Evolutionary conservation across 1,140 invertebrate genomes (phyloP).

Genomic region (Penaeus chinensis): DNA sequence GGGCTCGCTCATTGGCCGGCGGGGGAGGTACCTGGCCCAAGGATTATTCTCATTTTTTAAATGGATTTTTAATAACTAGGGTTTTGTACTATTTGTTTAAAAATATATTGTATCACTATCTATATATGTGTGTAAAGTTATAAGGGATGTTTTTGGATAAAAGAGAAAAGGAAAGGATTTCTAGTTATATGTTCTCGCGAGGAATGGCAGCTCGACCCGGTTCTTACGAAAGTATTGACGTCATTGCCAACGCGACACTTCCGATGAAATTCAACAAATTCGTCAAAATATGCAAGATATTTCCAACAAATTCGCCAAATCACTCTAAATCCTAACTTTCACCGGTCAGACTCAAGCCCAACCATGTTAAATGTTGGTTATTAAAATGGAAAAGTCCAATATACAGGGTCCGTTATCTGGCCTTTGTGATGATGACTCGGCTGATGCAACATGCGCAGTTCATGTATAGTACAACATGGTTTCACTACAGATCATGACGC

Average conservation of each 20-base stretch:
- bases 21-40: background rate
- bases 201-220: background rate
- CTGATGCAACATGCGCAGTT: constrained; percentile 9
- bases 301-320: background rate
- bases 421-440: background rate
- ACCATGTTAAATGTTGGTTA: background rate
- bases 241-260: constrained; percentile 9
- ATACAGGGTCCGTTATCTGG: background rate
- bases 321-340: background rate
- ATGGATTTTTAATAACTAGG: background rate
- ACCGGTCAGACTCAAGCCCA: no score
- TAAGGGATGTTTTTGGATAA: background rate
- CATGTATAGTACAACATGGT: background rate
- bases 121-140: no score
- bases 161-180: background rate
- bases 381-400: background rate
- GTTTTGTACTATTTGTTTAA: background rate
- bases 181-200: background rate
- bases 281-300: background rate
- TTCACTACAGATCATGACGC: background rate
- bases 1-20: background rate
- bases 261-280: background rate
- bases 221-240: background rate
- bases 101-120: background rate
- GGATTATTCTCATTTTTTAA: background rate